These are phyloP conservation scores for Stichopus horrens DNA, from an alignment of 53 echinoderm and acorn worm genomes.

Conservation along the genomic window DNA sequence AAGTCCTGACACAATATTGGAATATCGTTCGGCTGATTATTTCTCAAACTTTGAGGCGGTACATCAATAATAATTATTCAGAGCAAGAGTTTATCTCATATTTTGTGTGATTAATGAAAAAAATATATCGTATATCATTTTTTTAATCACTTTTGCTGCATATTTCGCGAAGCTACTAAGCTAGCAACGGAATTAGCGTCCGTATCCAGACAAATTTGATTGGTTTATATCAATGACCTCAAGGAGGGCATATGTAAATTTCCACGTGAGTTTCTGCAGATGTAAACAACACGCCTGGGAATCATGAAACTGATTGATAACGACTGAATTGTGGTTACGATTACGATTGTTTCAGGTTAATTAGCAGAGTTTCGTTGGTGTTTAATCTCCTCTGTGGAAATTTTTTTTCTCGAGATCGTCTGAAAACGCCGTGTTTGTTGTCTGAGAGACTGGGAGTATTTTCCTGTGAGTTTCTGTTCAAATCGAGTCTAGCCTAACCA, in stretches of 20 bases:
- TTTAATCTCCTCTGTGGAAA: no score
- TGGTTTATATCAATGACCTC: slow-evolving; percentile 13
- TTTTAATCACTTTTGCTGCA: neutral
- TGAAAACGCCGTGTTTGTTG: no score
- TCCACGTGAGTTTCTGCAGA: slow-evolving; percentile 25
- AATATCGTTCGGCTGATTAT: neutral
- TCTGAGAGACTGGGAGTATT: no score
- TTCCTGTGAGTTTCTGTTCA: no score
- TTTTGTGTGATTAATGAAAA: neutral
- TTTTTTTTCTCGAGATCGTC: no score
- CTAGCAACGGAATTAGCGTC: slow-evolving; percentile 33
- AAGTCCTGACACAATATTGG: neutral
- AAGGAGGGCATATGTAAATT: slow-evolving; percentile 24
- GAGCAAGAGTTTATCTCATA: neutral
- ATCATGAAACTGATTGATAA: neutral
- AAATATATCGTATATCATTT: neutral
- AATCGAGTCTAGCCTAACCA: no score
- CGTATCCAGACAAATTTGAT: slow-evolving; percentile 7
- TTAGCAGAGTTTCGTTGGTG: no score
- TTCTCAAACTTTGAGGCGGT: neutral
- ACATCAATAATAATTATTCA: neutral
- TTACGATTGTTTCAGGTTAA: no score
- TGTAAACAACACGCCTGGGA: slow-evolving; percentile 36
- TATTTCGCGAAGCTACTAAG: neutral
- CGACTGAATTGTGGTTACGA: no score